Evolutionary conservation across 2,797 vertebrate species (phyloP), one percentile per base, ranked within the genome.

Genomic region (Myiotriccus ornatus): DNA sequence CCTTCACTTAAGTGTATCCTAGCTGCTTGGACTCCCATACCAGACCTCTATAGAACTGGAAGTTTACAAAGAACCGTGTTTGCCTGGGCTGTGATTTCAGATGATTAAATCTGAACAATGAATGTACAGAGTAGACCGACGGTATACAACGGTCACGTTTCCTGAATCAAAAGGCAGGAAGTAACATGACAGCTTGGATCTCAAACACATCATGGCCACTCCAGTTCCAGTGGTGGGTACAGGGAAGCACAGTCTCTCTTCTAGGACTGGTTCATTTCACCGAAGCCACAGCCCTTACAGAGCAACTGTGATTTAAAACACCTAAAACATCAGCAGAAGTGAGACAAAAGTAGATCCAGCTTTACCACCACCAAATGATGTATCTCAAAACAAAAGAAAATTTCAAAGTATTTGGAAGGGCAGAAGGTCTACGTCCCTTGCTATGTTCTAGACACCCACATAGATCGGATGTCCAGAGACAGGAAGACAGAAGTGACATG

Each of bases 401-500:
- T 73, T 76, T 67, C 63, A 86, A 88, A 91, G 83, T 62, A n/a
- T 70, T 76, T 90, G 77, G 55, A 93, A 94, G 49, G 77, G 44
- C 37, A 4, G 52, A 87, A 84, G 69, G 52, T 52, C 63, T 39
- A 7, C 28, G 64, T 91, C 47, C 63, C 47, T 80, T 59, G 24
- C 30, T 76, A 0, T 60, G 16, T 52, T 90, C 80, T 84, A 91
- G 56, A 84, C 52, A 73, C 18, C 46, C 52, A 64, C 3, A 1
- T 6, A 52, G 63, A 37, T 34, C 57, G 37, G 16, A 56, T 47
- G 64, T 53, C 63, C 59, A 93, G 56, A 91, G 56, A 79, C 76
- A 87, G 60, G 10, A 73, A 74, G 60, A 87, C 53, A 79, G 57
- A 96, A 90, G 70, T 20, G 16, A 64, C 53, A 74, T n/a, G 39